Base-by-base conservation (phyloP, 2,888 invertebrate genomes). In the Acronicta alni region DNA sequence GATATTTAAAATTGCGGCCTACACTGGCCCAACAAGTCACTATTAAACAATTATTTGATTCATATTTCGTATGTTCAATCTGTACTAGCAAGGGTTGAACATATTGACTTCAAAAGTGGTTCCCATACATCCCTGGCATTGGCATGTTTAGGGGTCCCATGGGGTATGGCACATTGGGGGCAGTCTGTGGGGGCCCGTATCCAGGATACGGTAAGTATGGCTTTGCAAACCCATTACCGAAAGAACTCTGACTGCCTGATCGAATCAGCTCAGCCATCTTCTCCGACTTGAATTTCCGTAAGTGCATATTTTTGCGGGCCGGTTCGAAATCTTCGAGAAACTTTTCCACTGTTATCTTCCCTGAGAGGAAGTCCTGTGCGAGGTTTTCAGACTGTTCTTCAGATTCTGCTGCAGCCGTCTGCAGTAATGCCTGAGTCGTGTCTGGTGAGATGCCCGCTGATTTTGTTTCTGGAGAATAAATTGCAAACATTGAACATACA, bases 331-430 rank as follows among this genome's bases (percentile, higher is more conserved):
- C 96, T 62, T 97, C 97, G 5, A 99, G 90, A 85, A 99, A 99
- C 62, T 96, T 96, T 17, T 99, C 99, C 8, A 97, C 94, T 53
- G 96, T 96, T 60, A 90, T 88, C 83, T 96, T 96, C 9, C 96
- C 96, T 14, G 96, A 95, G 37, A 98, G 94, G 82, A 99, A 98
- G 71, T 96, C 95, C 80, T 97, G 97, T 0, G 98, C 97, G 43
- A 97, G 87, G 65, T 95, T 95, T 92, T 99, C 99, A 0, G 99
- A 98, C 83, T 98, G 96, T 84, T 99, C 99, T 88, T 99, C 99
- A 54, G 97, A 96, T 93, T 99, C 97, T 32, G 98, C 98, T 23
- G 98, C 97, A 12, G 98, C 97, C 10, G 99, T 97, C 94, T 99
- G 98, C 14, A 99, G 94, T 45, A 99, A 90, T 0, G 98, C 99